phyloP scores from a whole-genome alignment of 2,888 invertebrate species.

The Pelosia muscerda region DNA sequence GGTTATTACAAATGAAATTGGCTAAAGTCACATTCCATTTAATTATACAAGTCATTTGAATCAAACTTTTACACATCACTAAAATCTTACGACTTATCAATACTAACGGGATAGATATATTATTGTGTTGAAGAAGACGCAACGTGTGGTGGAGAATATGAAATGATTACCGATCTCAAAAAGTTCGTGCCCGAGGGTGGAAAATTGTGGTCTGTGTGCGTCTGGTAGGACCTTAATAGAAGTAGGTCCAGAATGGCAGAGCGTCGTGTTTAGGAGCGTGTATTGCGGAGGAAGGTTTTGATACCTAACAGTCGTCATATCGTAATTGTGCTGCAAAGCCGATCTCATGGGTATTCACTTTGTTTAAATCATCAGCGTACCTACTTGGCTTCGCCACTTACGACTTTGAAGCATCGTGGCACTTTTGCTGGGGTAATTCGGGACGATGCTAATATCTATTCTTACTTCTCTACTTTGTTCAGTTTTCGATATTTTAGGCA shows the following conservation, averaged over 20 bases:
- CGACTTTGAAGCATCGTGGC: not conserved
- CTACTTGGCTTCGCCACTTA: not conserved
- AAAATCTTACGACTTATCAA: not conserved
- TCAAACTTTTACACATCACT: not conserved
- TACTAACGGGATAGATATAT: not conserved
- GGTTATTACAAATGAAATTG: slow-evolving; percentile 31
- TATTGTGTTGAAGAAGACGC: not conserved
- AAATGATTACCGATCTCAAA: not conserved
- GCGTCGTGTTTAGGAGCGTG: too few relatives aligned
- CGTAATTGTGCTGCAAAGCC: too few relatives aligned
- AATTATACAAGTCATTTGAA: slow-evolving; percentile 22
- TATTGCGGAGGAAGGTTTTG: too few relatives aligned
- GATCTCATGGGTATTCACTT: too few relatives aligned
- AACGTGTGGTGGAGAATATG: not conserved
- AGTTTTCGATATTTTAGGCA: not conserved
- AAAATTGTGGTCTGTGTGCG: too few relatives aligned
- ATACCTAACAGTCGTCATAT: too few relatives aligned
- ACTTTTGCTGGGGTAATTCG: not conserved
- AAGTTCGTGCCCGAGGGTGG: too few relatives aligned
- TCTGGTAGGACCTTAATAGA: not conserved
- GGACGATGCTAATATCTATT: too few relatives aligned
- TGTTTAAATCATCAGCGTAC: too few relatives aligned
- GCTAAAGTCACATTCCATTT: slow-evolving; percentile 24
- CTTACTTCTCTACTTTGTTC: not conserved
- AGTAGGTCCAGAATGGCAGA: not conserved